Percentiles rank a stretch among this genome's conserved stretches.
phyloP scores from a whole-genome alignment of 2,113 vertebrate species.

The Cervus canadensis region DNA sequence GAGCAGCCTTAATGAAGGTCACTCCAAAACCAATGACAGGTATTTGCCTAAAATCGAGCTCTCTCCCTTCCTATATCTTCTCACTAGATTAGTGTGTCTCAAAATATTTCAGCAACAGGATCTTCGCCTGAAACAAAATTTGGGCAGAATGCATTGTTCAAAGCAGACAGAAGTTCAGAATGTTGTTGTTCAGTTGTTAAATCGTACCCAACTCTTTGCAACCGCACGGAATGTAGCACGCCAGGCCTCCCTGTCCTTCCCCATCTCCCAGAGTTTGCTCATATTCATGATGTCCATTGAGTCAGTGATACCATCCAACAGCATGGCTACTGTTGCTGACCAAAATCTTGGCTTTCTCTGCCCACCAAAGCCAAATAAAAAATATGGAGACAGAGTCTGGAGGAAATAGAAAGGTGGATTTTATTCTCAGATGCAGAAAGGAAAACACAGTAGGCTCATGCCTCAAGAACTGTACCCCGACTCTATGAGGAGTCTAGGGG shows the following conservation, averaged over 20 bases:
- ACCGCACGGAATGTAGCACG: neutral
- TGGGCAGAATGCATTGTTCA: neutral
- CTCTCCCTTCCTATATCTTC: neutral
- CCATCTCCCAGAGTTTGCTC: neutral
- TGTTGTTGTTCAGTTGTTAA: neutral
- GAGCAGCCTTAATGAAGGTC: neutral
- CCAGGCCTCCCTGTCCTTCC: neutral
- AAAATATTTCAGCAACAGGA: neutral
- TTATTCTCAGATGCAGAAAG: neutral
- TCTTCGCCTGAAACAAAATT: neutral
- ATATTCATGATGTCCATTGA: neutral
- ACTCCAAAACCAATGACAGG: neutral
- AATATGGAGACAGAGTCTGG: neutral
- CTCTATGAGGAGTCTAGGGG: neutral
- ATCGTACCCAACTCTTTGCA: neutral
- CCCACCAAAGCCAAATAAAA: neutral
- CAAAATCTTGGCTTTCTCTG: neutral
- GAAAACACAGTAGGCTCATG: neutral
- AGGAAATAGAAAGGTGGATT: neutral
- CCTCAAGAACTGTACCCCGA: neutral
- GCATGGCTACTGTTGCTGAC: neutral
- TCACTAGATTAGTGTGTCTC: neutral
- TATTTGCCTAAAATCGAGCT: neutral
- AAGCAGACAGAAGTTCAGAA: neutral
- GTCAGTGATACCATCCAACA: neutral